A percentile compares a stretch with the other conserved stretches of the same genome.
phyloP scores from a whole-genome alignment of 1,140 invertebrate genomes.

The Nasonia longicornis region DNA sequence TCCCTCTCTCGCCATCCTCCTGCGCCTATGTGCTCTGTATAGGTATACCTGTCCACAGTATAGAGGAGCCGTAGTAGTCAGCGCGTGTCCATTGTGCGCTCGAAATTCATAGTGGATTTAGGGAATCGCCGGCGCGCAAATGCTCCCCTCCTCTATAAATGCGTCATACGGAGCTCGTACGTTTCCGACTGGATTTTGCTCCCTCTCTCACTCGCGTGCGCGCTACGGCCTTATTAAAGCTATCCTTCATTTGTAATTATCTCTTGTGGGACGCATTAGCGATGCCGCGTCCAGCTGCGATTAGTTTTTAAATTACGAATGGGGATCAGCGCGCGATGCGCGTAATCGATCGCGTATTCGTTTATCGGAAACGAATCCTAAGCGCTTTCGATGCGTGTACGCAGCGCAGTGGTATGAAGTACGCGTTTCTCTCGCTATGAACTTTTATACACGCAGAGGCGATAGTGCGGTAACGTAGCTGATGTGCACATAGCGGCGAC shows the following conservation, averaged over 20 bases:
- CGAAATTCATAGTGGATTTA: slow-evolving; percentile 46
- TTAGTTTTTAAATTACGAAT: slow-evolving; percentile 34
- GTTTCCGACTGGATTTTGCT: slow-evolving; percentile 37
- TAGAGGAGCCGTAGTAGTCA: not conserved
- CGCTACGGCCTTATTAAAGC: slow-evolving; percentile 39
- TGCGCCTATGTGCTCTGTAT: not conserved
- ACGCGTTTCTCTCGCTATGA: slow-evolving; percentile 19
- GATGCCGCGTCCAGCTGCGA: slow-evolving; percentile 18
- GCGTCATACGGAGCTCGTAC: slow-evolving; percentile 38
- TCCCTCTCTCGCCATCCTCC: not conserved
- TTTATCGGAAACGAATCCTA: not conserved
- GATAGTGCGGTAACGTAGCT: not conserved
- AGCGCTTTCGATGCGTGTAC: too few species aligned
- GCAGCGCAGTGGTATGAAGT: not conserved
- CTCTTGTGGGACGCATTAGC: slow-evolving; percentile 39
- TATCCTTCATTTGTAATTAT: slow-evolving; percentile 45
- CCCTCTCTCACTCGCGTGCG: not conserved
- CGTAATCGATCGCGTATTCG: not conserved
- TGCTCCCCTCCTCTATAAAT: slow-evolving; percentile 29
- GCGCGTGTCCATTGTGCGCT: slow-evolving; percentile 29
- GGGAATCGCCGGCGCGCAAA: slow-evolving; percentile 39
- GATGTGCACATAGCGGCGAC: not conserved
- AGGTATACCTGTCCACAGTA: not conserved
- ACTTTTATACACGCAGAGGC: slow-evolving; percentile 8
- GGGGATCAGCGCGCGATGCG: not conserved